Evolutionary conservation across 1,140 invertebrate genomes (phyloP), one percentile per base, ranked within the genome.

Genomic region (Drosophila simulans): DNA sequence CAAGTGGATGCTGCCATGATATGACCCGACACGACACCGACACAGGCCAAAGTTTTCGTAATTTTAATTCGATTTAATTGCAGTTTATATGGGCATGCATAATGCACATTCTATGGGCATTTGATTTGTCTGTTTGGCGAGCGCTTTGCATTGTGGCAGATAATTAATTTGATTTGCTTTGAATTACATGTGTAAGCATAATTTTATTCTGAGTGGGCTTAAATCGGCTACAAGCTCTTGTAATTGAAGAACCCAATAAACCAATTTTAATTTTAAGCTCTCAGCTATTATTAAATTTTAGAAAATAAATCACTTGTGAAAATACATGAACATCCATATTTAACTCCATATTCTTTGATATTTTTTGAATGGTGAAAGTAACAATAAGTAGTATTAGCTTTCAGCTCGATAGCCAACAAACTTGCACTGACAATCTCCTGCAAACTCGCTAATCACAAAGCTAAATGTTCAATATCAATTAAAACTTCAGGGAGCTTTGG

Each of bases 141-240:
- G 31, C 27, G 48, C 40, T 58, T 59, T 53, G 48, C 43, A 71
- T 71, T 84, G 57, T 79, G 66, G 56, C 46, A 53, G 64, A 66
- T 86, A 86, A 81, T 85, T 82, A 75, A 85, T 75, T 86, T 80
- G 63, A 80, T 74, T 73, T 82, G 35, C 65, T 68, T 65, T 56
- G 42, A 45, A 73, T 73, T 73, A 64, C 60, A 72, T 80, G 64
- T 60, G 31, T 54, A 35, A 27, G 52, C 63, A 78, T 65, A 60
- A 69, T 58, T 73, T 35, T 20, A 64, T 77, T 45, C 62, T 13
- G 57, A 80, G 75, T 51, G 55, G 34, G 11, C 40, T 70, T 69
- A 63, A 49, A 13, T 40, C 34, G 17, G 12, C 5, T n/a, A 25
- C 40, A 56, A 37, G 35, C 27, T n/a, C 49, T 53, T 39, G 43